Base-by-base conservation (phyloP, 1,140 invertebrate genomes). In the Alviniconcha marisindica region DNA sequence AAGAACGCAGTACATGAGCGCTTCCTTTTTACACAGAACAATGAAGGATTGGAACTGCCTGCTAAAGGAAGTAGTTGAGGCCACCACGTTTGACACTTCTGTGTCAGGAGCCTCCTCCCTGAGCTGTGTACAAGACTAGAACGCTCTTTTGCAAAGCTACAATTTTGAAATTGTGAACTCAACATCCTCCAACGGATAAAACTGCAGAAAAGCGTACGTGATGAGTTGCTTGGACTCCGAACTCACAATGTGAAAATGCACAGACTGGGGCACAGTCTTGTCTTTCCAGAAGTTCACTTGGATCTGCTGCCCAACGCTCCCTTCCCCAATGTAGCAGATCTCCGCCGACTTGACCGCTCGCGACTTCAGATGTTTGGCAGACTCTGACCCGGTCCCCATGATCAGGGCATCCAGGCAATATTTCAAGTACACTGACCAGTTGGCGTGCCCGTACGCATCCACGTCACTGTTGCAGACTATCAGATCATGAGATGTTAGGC, bases 281-380 rank as follows among this genome's bases (percentile, higher is more conserved):
- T 71, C 69, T 33, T 71, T 40, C 69, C 69, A 71, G 24, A 71
- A 71, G 33, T 71, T 71, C 69, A 71, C 69, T 3, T 2, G 24
- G 15, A 71, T 40, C 28, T 28, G 24, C 69, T 71, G 36, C 7
- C 69, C 69, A 38, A 24, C 36, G 15, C 33, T 40, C 10, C 69
- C 69, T 24, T 71, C 69, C 15, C 69, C 21, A 1, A 71, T 33
- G 15, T 36, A 71, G 0, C 0, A 4, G 4, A 42, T 71, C 31
- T 71, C 69, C 10, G 69, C 69, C 69, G 69, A 40, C 24, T 71
- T 71, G 31, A 71, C 33, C 15, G 69, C 69, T 3, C 14, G 69
- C 4, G 10, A 24, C 24, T 71, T 31, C 10, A 71, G 36, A 2
- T 15, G 3, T n/a, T 14, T 14, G 10, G 14, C 24, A 18, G 36